phyloP scores from a whole-genome alignment of 2,797 vertebrate genomes.

The Cirrhinus mrigala region DNA sequence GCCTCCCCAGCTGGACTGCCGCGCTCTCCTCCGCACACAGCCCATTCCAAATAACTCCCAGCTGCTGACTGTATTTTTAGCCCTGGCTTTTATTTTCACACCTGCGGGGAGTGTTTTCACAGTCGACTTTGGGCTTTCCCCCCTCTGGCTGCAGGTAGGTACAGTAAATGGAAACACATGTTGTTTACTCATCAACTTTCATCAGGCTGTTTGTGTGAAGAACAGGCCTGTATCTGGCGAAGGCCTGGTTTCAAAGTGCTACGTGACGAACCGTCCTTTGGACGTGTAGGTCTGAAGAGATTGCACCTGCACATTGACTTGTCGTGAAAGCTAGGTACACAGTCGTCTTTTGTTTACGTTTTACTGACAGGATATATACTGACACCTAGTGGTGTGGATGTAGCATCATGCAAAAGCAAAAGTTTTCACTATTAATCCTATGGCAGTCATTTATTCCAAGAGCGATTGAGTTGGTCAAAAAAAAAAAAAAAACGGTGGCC shows the following conservation, averaged over 20 bases:
- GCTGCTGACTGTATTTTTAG: slow-evolving; percentile 91
- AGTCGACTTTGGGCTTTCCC: slow-evolving; percentile 71
- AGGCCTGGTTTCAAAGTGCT: not conserved
- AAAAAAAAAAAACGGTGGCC: not conserved
- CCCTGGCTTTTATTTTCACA: slow-evolving; percentile 88
- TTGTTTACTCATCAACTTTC: slow-evolving; percentile 78
- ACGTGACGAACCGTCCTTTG: not conserved
- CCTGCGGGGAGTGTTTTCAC: slow-evolving; percentile 85
- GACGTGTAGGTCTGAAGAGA: not conserved
- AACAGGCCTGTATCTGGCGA: slow-evolving; percentile 24
- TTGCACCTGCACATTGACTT: slow-evolving; percentile 30
- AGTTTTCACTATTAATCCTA: not conserved
- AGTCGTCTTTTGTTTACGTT: not conserved
- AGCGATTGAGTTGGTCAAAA: not conserved
- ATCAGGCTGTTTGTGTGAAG: slow-evolving; percentile 23
- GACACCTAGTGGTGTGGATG: not conserved
- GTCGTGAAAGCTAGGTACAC: not conserved
- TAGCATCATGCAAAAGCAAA: not conserved
- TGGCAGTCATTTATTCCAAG: not conserved
- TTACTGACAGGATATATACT: not conserved
- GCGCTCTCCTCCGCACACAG: slow-evolving; percentile 66
- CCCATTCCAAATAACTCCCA: slow-evolving; percentile 80
- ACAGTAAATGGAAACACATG: slow-evolving; percentile 79
- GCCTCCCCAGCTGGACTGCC: slow-evolving; percentile 78
- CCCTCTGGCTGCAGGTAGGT: slow-evolving; percentile 76